phyloP scores from a whole-genome alignment of 2,888 invertebrate species.

The Plebejus anna region DNA sequence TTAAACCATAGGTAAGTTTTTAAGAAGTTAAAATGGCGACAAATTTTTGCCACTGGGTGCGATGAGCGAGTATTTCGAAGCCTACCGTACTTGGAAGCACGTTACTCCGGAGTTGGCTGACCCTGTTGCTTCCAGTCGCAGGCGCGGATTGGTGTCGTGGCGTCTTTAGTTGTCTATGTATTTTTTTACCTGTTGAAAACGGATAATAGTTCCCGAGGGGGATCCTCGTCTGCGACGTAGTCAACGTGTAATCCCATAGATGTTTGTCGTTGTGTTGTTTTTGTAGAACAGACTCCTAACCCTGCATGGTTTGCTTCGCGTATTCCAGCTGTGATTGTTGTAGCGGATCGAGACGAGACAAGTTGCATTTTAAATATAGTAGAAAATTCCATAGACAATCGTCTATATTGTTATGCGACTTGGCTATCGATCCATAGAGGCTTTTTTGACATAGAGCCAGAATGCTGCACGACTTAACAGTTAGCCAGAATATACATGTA shows the following conservation, averaged over 20 bases:
- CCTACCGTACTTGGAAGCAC: background rate
- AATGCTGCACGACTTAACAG: constrained; percentile 15
- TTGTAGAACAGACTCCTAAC: background rate
- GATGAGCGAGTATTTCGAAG: background rate
- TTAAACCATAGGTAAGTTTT: background rate
- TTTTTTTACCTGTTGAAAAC: background rate
- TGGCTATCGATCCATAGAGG: background rate
- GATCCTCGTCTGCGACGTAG: constrained; percentile 24
- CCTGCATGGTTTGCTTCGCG: constrained; percentile 25
- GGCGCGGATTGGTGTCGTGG: constrained; percentile 1
- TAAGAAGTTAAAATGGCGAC: background rate
- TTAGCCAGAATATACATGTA: constrained; percentile 4
- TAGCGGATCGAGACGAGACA: background rate
- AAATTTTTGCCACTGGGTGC: background rate
- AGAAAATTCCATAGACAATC: background rate
- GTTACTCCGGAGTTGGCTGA: background rate
- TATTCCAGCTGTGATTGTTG: constrained; percentile 11
- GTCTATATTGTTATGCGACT: background rate
- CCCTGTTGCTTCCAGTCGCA: background rate
- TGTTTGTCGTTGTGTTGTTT: constrained; percentile 18
- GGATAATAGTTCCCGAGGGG: background rate
- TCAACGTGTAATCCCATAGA: background rate
- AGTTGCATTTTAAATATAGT: constrained; percentile 8
- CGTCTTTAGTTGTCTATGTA: background rate
- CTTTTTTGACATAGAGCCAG: background rate